Percentiles rank a stretch among this genome's conserved stretches.
phyloP scores from a whole-genome alignment of 1,140 invertebrate genomes.

The Camponotus floridanus region DNA sequence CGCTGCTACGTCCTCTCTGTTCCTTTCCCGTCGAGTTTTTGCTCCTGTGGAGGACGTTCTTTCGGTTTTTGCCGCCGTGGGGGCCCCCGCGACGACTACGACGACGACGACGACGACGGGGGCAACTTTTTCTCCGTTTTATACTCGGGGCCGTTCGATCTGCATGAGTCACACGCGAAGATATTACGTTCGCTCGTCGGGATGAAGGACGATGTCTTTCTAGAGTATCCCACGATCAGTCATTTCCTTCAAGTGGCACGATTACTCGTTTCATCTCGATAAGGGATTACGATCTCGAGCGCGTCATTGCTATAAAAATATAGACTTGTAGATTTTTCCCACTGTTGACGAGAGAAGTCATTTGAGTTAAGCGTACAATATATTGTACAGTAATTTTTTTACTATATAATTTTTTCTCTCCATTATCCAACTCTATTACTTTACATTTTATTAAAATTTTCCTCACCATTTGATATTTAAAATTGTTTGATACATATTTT shows the following conservation, averaged over 20 bases:
- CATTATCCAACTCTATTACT: background rate
- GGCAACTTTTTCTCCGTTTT: constrained; percentile 60
- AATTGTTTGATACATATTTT: background rate
- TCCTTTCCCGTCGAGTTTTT: constrained; percentile 67
- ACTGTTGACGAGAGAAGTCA: background rate
- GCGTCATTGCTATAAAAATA: background rate
- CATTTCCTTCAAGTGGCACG: constrained; percentile 26
- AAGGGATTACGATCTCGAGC: background rate
- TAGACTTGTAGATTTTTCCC: background rate
- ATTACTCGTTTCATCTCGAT: background rate
- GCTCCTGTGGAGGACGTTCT: constrained; percentile 49
- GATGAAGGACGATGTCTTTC: constrained; percentile 51
- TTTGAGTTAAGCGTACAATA: too few species aligned
- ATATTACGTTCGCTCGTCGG: constrained; percentile 39
- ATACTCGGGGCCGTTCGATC: constrained; percentile 51
- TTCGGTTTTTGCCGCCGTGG: constrained; percentile 65
- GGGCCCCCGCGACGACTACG: constrained; percentile 53
- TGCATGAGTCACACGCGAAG: constrained; percentile 62
- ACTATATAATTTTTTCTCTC: too few species aligned
- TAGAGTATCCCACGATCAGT: constrained; percentile 50
- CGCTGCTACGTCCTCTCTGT: constrained; percentile 48
- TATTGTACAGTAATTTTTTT: too few species aligned
- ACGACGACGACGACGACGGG: constrained; percentile 37
- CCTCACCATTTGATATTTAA: background rate
- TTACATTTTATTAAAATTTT: background rate